These are phyloP conservation scores for Drosophila kanapiae DNA, from an alignment of 1,140 invertebrate species.

Conservation along the genomic window DNA sequence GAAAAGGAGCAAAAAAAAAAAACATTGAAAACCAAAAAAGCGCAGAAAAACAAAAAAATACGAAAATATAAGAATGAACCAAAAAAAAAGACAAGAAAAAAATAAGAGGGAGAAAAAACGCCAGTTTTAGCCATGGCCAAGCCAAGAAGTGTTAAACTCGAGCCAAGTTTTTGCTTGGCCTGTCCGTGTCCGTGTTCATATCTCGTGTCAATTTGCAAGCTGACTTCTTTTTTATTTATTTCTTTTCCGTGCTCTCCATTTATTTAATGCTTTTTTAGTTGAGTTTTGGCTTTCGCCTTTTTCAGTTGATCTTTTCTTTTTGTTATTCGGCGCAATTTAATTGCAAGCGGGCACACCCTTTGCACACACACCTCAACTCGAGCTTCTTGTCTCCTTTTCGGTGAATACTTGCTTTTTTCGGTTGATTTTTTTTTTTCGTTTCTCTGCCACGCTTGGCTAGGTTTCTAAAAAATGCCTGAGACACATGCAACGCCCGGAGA, in stretches of 20 bases:
- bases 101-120: conserved; percentile 8
- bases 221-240: conserved; percentile 64
- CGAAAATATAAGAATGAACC: conserved; percentile 19
- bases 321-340: conserved; percentile 68
- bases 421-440: conserved; percentile 26
- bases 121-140: conserved; percentile 46
- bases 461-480: conserved; percentile 61
- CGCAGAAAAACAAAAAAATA: conserved; percentile 1
- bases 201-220: conserved; percentile 82
- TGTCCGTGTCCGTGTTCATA: conserved; percentile 76
- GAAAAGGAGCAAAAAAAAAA: conserved; percentile 15
- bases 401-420: conserved; percentile 7
- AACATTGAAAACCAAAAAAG: conserved; percentile 37
- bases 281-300: conserved; percentile 58
- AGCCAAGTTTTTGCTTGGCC: conserved; percentile 69
- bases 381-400: conserved; percentile 33
- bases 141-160: conserved; percentile 80
- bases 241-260: conserved; percentile 47
- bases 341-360: conserved; percentile 73
- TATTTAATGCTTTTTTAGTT: conserved; percentile 75
- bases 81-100: conserved; percentile 27
- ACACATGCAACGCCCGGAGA: conserved; percentile 63
- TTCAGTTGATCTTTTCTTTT: conserved; percentile 40
- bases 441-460: conserved; percentile 66
- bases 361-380: conserved; percentile 61